Percentiles rank a stretch among this genome's conserved stretches.
Conservation (phyloP, 2,888 invertebrate genomes). For the Lepidocyrtoides sp. region DNA sequence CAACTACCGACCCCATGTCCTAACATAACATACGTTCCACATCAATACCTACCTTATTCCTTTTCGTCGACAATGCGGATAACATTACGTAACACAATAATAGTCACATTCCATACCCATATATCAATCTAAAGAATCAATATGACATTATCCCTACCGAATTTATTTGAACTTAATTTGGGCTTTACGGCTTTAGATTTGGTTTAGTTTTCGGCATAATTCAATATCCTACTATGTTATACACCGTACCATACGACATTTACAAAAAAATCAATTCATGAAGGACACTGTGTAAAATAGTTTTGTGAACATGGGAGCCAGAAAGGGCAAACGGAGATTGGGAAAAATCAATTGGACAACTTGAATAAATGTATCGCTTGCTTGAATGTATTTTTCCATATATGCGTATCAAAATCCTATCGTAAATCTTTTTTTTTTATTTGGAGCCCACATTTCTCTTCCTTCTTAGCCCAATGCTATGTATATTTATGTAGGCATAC, state of each 20-base stretch:
- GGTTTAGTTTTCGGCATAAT: not conserved
- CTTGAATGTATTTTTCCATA: conserved; percentile 52
- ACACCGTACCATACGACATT: no score
- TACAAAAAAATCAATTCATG: conserved; percentile 13
- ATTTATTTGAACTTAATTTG: conserved; percentile 50
- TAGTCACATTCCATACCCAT: conserved; percentile 37
- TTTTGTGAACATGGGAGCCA: not conserved
- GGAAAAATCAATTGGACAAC: conserved; percentile 72
- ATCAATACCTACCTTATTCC: conserved; percentile 72
- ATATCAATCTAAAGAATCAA: not conserved
- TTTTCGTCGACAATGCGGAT: not conserved
- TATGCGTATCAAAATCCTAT: conserved; percentile 73
- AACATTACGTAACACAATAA: not conserved
- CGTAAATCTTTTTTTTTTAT: conserved; percentile 72
- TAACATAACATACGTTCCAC: conserved; percentile 75
- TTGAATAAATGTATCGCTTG: conserved; percentile 44
- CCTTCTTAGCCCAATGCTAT: not conserved
- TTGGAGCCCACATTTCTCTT: not conserved
- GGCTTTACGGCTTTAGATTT: conserved; percentile 40
- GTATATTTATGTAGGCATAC: no score
- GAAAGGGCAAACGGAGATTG: conserved; percentile 6
- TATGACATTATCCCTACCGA: conserved; percentile 50
- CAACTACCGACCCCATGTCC: conserved; percentile 41
- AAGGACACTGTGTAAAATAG: not conserved
- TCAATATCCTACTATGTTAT: no score